Base-by-base conservation (phyloP, 2,888 invertebrate genomes). In the Aethes cnicana region DNA sequence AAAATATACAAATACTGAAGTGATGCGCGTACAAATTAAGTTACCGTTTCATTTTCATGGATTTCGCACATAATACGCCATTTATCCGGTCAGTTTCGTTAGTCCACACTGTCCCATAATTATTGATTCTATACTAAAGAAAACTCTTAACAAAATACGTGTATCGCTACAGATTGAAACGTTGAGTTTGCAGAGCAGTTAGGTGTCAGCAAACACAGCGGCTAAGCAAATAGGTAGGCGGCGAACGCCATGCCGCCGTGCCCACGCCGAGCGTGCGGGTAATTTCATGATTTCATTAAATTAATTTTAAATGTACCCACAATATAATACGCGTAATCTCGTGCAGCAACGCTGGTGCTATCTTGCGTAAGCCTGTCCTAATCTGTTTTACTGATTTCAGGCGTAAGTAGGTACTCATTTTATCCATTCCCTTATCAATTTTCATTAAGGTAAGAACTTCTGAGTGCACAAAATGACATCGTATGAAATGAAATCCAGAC, bases 211-310 rank as follows among this genome's bases (percentile, higher is more conserved):
- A 44, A 37, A 43, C 43, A 37, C 30, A 18, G 32, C 44, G 12
- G 32, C 44, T 39, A 14, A 46, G 44, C 37, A 39, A 52, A 46
- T 39, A 52, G 23, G 25, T 16, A 39, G 2, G 14, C 26, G 8
- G 16, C 8, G 32, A 37, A 52, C 23, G 43, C 30, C 36, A 37
- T 50, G 30, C 28, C 28, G 37, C 28, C 42, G 23, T 32, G 20
- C 41, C 43, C 25, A 25, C 41, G 30, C 47, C 6, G 37, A 23
- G 17, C n/a, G 35, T 49, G n/a, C 33, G n/a, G n/a, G n/a, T n/a
- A n/a, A n/a, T n/a, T n/a, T n/a, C n/a, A n/a, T n/a, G n/a, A n/a
- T 48, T 41, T 21, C 42, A 43, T 49, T 49, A 49, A 35, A 35
- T 42, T 35, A 12, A 33, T 26, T 25, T 18, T 26, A 12, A 16